Evolutionary conservation across 2,113 vertebrate genomes (phyloP), one percentile per base, ranked within the genome.

Genomic region (Ibidorhyncha struthersii): DNA sequence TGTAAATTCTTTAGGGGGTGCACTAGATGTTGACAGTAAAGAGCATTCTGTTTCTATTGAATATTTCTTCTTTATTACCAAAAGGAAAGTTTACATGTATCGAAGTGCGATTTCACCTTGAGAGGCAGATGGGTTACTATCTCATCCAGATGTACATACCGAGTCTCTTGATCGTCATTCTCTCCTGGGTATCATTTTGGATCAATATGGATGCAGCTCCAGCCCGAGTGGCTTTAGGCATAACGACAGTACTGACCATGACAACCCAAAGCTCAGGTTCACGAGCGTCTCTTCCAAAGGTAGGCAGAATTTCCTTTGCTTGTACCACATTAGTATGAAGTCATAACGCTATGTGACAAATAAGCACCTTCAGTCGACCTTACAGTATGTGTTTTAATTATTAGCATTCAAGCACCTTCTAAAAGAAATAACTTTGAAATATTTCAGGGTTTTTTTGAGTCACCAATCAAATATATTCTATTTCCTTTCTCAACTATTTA

Each of bases 81-180:
- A 36, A 97, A 99, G 99, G 99, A 81, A 99, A 99, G 96, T 99
- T 99, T 89, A 99, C 99, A 0, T 99, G 99, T 50, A 99, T 99
- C 25, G 99, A 99, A 98, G 99, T 99, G 41, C 98, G 99, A 49
- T 99, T 99, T 96, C 99, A 99, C 96, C 98, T 99, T 70, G 99
- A 99, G 97, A 98, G 99, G 45, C 99, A 99, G 96, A 99, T 99
- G 99, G 99, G 99, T 45, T 99, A 99, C 97, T 99, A 99, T 96
- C 98, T 99, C 94, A 99, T 99, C 98, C 99, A 99, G 98, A 99
- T 99, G 99, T 99, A 99, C 95, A 99, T 99, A 50, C 99, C 99
- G 0, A 99, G 99, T 76, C 98, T 99, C 52, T 95, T 99, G 93
- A 99, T 99, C 4, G 99, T 99, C 82, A 99, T 99, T 78, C 98